A percentile compares a stretch with the other conserved stretches of the same genome.
phyloP scores from a whole-genome alignment of 1,140 invertebrate genomes.

The Meloidogyne exigua region DNA sequence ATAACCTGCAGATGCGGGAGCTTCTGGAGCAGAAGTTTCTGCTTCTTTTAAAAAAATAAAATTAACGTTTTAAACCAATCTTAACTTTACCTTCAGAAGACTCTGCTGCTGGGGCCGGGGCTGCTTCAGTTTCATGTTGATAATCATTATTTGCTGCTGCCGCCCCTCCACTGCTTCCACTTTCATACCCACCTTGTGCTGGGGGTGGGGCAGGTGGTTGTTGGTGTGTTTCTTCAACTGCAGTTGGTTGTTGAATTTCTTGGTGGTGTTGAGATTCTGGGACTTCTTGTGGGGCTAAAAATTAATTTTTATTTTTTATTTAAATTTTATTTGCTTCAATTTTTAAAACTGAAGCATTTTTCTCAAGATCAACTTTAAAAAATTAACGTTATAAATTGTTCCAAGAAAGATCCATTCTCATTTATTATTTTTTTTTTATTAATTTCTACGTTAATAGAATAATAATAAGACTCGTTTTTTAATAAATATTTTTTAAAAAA shows the following conservation, averaged over 20 bases:
- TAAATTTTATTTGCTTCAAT: no score
- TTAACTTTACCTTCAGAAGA: not conserved
- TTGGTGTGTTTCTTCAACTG: not conserved
- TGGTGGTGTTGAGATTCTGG: not conserved
- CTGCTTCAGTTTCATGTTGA: not conserved
- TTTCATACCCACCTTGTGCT: not conserved
- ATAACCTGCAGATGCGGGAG: constrained; percentile 27
- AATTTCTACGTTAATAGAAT: no score
- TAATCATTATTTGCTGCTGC: constrained; percentile 1
- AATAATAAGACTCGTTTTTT: no score
- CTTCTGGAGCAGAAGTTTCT: constrained; percentile 12
- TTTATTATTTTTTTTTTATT: no score
- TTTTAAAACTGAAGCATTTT: no score
- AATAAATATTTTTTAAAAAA: no score
- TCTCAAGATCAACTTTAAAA: no score
- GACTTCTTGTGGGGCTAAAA: not conserved
- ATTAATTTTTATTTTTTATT: not conserved
- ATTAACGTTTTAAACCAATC: no score
- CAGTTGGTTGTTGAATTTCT: not conserved
- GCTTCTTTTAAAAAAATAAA: not conserved
- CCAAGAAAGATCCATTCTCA: no score
- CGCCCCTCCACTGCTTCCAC: not conserved
- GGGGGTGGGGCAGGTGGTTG: not conserved
- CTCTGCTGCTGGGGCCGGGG: not conserved
- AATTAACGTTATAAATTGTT: no score